Evolutionary conservation across 2,113 vertebrate genomes (phyloP).

Genomic region (Burhinus oedicnemus): DNA sequence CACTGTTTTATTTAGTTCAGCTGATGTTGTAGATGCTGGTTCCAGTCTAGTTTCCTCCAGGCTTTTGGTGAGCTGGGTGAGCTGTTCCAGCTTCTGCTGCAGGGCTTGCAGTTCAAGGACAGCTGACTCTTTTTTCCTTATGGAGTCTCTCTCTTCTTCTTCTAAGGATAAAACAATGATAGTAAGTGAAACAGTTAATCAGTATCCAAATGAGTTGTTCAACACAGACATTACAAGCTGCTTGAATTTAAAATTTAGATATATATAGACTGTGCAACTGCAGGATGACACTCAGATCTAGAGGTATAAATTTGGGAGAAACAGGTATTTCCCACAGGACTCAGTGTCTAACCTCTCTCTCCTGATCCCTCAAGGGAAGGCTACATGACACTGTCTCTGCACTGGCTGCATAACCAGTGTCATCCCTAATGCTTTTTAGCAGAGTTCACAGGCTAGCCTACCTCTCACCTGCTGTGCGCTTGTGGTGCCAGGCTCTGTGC

Average conservation of each 20-base stretch:
- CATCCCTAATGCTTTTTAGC: not conserved
- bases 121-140: conserved; percentile 72
- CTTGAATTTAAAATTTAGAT: not conserved
- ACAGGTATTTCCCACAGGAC: not conserved
- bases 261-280: not conserved
- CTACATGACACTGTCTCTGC: not conserved
- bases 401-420: too few relatives aligned
- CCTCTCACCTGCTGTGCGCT: not conserved
- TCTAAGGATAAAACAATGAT: conserved; percentile 21
- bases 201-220: not conserved
- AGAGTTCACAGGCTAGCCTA: not conserved
- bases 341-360: not conserved
- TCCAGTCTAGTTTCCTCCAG: conserved; percentile 34
- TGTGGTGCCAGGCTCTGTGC: not conserved
- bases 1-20: not conserved
- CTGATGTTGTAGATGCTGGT: not conserved
- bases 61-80: conserved; percentile 69
- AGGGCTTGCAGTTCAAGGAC: conserved; percentile 74
- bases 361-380: not conserved
- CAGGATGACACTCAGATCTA: not conserved
- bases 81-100: conserved; percentile 78
- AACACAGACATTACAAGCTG: not conserved
- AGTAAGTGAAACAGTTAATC: not conserved
- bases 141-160: conserved; percentile 67
- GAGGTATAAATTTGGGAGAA: not conserved